Conservation (phyloP, 2,797 vertebrate species). For the Megaceryle alcyon region DNA sequence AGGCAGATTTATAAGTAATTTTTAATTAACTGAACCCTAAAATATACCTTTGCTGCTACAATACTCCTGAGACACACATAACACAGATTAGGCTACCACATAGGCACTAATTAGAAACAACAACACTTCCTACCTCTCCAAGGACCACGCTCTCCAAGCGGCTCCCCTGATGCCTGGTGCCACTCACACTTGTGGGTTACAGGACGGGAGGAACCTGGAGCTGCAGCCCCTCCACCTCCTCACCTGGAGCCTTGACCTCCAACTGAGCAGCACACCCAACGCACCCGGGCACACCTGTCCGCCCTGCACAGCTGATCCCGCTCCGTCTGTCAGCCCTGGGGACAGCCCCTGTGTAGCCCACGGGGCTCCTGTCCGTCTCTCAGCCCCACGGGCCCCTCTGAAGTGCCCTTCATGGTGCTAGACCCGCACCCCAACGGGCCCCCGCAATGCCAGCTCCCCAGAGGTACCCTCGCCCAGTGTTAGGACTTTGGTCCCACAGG, state of each 20-base stretch:
- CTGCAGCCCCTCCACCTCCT: neutral
- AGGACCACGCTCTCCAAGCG: neutral
- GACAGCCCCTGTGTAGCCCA: neutral
- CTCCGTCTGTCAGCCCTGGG: neutral
- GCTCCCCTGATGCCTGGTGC: neutral
- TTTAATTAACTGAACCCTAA: conserved; percentile 68
- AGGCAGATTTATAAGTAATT: conserved; percentile 19
- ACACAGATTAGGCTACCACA: neutral
- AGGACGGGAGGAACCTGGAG: too few species aligned
- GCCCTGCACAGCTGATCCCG: neutral
- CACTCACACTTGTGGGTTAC: rapidly evolving
- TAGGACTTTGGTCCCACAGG: too few species aligned
- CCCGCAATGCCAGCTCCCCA: neutral
- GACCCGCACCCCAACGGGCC: too few species aligned
- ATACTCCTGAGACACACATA: conserved; percentile 19
- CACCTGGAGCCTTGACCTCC: neutral
- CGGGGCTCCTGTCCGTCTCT: neutral
- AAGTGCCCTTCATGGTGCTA: neutral
- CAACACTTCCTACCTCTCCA: neutral
- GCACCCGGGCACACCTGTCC: neutral
- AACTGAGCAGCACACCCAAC: neutral
- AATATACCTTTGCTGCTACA: conserved; percentile 38
- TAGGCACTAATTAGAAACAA: conserved; percentile 57
- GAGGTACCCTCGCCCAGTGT: neutral
- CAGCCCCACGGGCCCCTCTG: too few species aligned